Evolutionary conservation across 2,888 invertebrate species (phyloP).

Genomic region (Arge pagana): DNA sequence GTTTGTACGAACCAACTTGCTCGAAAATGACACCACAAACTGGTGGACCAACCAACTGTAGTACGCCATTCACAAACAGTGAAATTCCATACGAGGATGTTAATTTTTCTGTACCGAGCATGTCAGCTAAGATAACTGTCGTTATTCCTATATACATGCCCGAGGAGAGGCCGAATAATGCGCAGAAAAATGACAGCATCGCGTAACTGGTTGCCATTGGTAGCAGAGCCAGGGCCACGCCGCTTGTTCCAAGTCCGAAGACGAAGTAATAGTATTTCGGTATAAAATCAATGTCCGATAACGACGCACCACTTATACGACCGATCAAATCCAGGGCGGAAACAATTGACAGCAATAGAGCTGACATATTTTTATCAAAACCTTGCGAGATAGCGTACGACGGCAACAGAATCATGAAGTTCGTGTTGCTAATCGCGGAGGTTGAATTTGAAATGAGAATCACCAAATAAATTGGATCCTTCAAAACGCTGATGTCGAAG

Average conservation of each 20-base stretch:
- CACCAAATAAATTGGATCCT: slow-evolving; percentile 79
- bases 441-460: slow-evolving; percentile 84
- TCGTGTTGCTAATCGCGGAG: slow-evolving; percentile 84
- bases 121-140: slow-evolving; percentile 84
- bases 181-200: slow-evolving; percentile 72
- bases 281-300: slow-evolving; percentile 76
- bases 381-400: slow-evolving; percentile 74
- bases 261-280: slow-evolving; percentile 85
- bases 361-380: slow-evolving; percentile 73
- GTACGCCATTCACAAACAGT: slow-evolving; percentile 81
- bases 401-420: slow-evolving; percentile 81
- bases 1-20: slow-evolving; percentile 67
- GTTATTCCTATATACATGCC: slow-evolving; percentile 88
- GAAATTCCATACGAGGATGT: slow-evolving; percentile 87
- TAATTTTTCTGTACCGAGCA: slow-evolving; percentile 79
- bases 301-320: slow-evolving; percentile 80
- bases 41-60: slow-evolving; percentile 82
- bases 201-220: slow-evolving; percentile 71
- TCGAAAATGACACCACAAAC: slow-evolving; percentile 77
- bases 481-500: slow-evolving; percentile 74
- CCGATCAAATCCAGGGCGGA: slow-evolving; percentile 82
- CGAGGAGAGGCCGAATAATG: slow-evolving; percentile 79
- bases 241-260: slow-evolving; percentile 76
- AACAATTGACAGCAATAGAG: slow-evolving; percentile 80
- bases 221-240: slow-evolving; percentile 72